Evolutionary conservation across 37 sponge, comb jelly and placozoan species (phyloP).

Genomic region (Hexactinellida sp.): DNA sequence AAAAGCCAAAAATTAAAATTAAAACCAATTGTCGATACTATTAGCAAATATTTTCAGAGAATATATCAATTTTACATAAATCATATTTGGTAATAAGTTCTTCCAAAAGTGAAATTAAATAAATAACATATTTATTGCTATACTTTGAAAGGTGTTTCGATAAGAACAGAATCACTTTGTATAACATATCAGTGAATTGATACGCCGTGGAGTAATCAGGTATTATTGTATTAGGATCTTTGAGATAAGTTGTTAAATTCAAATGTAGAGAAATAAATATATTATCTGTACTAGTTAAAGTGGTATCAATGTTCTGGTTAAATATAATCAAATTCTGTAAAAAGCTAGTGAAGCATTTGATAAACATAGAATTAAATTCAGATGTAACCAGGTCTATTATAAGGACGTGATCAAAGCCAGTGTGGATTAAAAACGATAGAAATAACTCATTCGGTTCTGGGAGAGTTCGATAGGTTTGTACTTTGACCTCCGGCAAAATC

Average conservation of each 20-base stretch:
- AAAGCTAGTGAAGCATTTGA: neutral
- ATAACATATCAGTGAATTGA: neutral
- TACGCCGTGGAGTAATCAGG: neutral
- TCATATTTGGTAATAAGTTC: neutral
- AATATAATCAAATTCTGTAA: neutral
- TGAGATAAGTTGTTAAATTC: neutral
- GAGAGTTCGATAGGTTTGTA: neutral
- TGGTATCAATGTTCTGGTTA: neutral
- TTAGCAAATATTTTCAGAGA: too few relatives aligned
- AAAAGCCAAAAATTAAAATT: too few relatives aligned
- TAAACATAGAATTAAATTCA: neutral
- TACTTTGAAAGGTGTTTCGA: neutral
- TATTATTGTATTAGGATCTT: neutral
- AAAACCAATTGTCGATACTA: too few relatives aligned
- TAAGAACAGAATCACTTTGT: neutral
- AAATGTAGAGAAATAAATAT: neutral
- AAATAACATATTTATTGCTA: neutral
- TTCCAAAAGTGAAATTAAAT: neutral
- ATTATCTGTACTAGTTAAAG: neutral
- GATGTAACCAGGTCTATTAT: neutral
- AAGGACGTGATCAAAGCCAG: neutral
- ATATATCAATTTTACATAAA: too few relatives aligned
- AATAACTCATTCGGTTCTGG: neutral
- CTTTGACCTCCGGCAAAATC: neutral
- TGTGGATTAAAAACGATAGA: neutral